Evolutionary conservation across 2,888 invertebrate genomes (phyloP), one percentile per base, ranked within the genome.

Genomic region (Rotaria sp.): DNA sequence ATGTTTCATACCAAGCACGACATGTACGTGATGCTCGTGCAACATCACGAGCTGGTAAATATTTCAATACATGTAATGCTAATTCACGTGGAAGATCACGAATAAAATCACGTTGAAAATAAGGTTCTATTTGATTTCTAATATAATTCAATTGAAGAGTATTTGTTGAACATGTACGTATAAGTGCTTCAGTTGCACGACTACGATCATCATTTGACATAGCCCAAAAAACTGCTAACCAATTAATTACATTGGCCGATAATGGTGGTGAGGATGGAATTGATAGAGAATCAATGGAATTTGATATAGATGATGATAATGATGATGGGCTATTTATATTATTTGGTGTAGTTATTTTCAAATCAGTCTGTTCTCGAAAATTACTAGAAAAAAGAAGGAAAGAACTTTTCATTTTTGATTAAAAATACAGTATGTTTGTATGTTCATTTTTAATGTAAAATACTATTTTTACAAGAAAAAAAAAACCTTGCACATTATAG

Each of bases 101-200:
- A 75, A 86, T 85, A 59, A 85, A 86, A 67, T 86, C 86, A 45
- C 86, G 86, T 48, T 86, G 86, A 57, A 86, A 67, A 45, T 86
- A 85, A 0, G 86, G 86, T 67, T 86, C 86, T n/a, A 86, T 86
- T 41, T 84, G 75, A 48, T 85, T 86, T 48, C 80, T 67, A 38
- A 86, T 75, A 50, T 86, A 57, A 57, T 86, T 86, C 3, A 86
- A 85, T 48, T 86, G 86, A 45, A 45, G 45, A 11, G 80, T 80
- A 45, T 80, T 45, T 11, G 45, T 45, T 10, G 80, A 80, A 45
- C 80, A 80, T n/a, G 41, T 45, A 15, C 45, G 80, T 26, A 80
- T 80, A 45, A 80, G 45, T 13, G 45, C 41, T 41, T 80, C 80
- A 26, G 45, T 80, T 26, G 80, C 80, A 38, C 45, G 45, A 26